Evolutionary conservation across 1,140 invertebrate species (phyloP).

Genomic region (Apis florea): DNA sequence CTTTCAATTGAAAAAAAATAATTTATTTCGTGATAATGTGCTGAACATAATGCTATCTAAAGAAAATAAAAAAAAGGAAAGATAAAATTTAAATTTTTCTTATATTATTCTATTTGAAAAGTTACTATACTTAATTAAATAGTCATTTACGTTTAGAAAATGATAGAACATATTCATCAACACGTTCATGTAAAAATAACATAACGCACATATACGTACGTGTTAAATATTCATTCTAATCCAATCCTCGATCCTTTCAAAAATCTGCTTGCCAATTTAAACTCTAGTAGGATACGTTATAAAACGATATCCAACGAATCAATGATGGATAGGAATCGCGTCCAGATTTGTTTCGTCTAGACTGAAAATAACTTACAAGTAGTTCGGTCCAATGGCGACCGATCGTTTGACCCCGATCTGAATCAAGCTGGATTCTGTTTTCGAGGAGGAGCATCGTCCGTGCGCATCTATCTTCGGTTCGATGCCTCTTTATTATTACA

Average conservation of each 20-base stretch:
- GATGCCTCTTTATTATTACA: constrained; percentile 50
- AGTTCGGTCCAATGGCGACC: background rate
- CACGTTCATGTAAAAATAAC: no score
- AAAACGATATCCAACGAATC: background rate
- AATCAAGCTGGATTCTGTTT: constrained; percentile 27
- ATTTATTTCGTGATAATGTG: no score
- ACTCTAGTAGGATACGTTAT: background rate
- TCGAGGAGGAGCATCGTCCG: background rate
- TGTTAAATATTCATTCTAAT: background rate
- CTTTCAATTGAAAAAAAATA: background rate
- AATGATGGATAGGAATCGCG: background rate
- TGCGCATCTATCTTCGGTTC: constrained; percentile 28
- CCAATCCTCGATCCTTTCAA: background rate
- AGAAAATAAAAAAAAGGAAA: background rate
- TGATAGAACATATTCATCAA: no score
- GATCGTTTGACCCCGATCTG: constrained; percentile 43
- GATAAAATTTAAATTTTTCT: no score
- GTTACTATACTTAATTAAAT: no score
- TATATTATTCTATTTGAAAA: no score
- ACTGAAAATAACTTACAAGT: constrained; percentile 25
- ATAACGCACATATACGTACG: background rate
- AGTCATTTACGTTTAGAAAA: no score
- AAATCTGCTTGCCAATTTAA: background rate
- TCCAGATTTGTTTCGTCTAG: constrained; percentile 22
- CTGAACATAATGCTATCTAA: background rate